phyloP scores from a whole-genome alignment of 2,113 vertebrate genomes.

The Tamias sibiricus region DNA sequence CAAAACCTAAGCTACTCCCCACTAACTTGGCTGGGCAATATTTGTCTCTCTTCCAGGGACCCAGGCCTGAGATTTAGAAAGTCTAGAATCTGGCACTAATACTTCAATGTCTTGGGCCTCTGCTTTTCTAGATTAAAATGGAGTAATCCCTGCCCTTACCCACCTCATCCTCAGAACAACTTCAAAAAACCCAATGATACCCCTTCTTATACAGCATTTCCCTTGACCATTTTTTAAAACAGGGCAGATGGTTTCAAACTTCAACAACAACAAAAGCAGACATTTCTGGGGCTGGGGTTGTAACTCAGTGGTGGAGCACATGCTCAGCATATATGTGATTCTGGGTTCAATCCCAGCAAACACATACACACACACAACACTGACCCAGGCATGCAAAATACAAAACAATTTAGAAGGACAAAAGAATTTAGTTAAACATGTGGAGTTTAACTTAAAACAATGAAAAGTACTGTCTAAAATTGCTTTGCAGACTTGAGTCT shows the following conservation, averaged over 20 bases:
- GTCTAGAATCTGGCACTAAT: background rate
- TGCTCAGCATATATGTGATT: too few species aligned
- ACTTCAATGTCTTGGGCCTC: background rate
- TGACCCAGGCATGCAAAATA: background rate
- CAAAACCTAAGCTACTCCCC: background rate
- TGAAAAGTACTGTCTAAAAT: background rate
- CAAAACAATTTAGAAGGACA: background rate
- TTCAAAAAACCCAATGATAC: background rate
- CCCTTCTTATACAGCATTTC: background rate
- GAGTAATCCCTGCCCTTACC: background rate
- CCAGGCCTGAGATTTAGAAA: background rate
- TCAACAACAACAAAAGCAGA: background rate
- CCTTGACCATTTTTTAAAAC: background rate
- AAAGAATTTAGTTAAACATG: background rate
- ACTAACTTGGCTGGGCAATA: background rate
- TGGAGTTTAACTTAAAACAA: background rate
- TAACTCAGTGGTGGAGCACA: background rate
- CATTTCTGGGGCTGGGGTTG: background rate
- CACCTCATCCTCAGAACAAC: background rate
- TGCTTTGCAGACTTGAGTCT: background rate
- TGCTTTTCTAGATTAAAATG: conserved; percentile 26
- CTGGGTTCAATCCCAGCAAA: background rate
- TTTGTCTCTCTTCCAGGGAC: background rate
- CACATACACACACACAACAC: too few species aligned
- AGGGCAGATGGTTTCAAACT: conserved; percentile 6